These are phyloP conservation scores for Hypomecis atomaria DNA, from an alignment of 2,888 invertebrate species.

Conservation along the genomic window DNA sequence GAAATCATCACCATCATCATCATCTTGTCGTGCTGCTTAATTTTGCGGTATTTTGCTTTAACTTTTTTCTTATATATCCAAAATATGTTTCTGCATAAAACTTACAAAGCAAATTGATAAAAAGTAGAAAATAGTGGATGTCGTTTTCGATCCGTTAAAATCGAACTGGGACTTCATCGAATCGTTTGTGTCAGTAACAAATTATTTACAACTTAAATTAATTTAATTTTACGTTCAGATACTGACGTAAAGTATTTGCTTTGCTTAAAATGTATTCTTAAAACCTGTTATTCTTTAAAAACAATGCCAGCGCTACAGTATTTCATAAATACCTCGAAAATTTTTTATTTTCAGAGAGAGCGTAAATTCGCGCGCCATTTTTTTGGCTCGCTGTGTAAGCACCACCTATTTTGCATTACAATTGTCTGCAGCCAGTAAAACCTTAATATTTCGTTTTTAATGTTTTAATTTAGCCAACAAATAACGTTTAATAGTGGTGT, in stretches of 20 bases:
- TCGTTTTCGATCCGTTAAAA: too few relatives aligned
- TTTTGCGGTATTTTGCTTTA: too few relatives aligned
- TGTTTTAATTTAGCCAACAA: constrained; percentile 80
- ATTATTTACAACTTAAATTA: too few relatives aligned
- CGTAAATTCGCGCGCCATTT: constrained; percentile 51
- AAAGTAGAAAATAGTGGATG: too few relatives aligned
- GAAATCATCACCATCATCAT: too few relatives aligned
- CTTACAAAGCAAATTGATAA: too few relatives aligned
- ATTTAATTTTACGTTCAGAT: too few relatives aligned
- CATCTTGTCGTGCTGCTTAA: too few relatives aligned
- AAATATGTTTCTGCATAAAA: too few relatives aligned
- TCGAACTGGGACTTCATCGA: too few relatives aligned
- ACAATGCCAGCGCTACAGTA: constrained; percentile 36
- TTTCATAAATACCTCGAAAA: constrained; percentile 43
- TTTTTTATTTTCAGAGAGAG: constrained; percentile 49
- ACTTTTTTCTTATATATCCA: too few relatives aligned
- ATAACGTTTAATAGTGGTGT: constrained; percentile 76
- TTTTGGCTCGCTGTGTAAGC: constrained; percentile 57
- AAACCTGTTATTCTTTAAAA: neutral
- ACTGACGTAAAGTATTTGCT: neutral
- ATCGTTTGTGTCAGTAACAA: too few relatives aligned
- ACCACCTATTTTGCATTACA: constrained; percentile 73
- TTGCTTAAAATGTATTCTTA: neutral
- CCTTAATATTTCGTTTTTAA: constrained; percentile 66
- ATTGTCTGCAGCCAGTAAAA: constrained; percentile 64